phyloP scores from a whole-genome alignment of 2,888 invertebrate genomes.

The Dexiosoma caninum region DNA sequence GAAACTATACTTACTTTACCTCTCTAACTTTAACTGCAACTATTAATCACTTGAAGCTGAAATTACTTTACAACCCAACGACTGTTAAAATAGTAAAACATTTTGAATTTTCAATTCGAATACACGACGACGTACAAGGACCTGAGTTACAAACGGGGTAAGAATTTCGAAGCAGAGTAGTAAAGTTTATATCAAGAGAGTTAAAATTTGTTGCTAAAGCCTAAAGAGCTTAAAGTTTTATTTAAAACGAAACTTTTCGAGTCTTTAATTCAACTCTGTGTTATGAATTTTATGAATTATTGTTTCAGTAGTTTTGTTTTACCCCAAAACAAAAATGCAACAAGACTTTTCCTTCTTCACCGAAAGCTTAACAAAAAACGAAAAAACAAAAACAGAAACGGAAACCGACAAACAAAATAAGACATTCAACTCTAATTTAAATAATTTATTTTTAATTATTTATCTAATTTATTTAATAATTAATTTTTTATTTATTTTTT shows the following conservation, averaged over 20 bases:
- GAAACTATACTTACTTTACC: conserved; percentile 3
- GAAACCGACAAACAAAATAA: too few relatives aligned
- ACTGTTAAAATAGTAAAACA: conserved; percentile 55
- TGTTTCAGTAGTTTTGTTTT: background rate
- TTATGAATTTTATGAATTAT: background rate
- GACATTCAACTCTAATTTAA: conserved; percentile 72
- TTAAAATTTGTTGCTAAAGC: background rate
- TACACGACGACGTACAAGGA: conserved; percentile 32
- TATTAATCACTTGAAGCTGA: conserved; percentile 13
- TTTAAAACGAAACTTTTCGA: conserved; percentile 10
- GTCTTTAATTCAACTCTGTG: conserved; percentile 36
- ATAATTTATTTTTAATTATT: conserved; percentile 71
- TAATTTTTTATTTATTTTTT: background rate
- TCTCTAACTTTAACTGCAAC: conserved; percentile 24
- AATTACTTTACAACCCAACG: conserved; percentile 61
- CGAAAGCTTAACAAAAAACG: conserved; percentile 41
- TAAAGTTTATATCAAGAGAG: conserved; percentile 15
- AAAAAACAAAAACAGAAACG: background rate
- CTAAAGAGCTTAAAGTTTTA: conserved; percentile 38
- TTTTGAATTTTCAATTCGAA: conserved; percentile 4
- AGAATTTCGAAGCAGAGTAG: background rate
- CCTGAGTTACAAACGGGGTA: conserved; percentile 9
- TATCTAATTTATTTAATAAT: conserved; percentile 34
- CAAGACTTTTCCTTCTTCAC: conserved; percentile 55
- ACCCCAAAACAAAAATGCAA: background rate